Base-by-base conservation (phyloP, 1,140 invertebrate species). In the Caenorhabditis inopinata region DNA sequence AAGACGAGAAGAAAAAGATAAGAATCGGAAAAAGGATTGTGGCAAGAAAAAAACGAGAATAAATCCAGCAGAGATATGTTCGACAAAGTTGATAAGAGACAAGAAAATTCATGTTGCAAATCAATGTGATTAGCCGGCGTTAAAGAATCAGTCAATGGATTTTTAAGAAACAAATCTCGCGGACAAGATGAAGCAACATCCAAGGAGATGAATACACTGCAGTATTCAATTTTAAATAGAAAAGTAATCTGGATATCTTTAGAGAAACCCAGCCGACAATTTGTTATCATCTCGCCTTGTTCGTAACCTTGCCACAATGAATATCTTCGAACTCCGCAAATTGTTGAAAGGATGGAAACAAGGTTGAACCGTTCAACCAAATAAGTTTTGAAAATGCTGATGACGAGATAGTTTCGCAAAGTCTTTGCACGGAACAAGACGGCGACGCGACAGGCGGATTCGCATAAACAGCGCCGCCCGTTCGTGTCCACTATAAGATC, bases 351-450 rank as follows among this genome's bases (percentile, higher is more conserved):
- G n/a, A 68, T 68, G 58, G n/a, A 68, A 68, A 68, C 32, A 38
- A 68, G 58, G 58, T 68, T 68, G 58, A 68, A 68, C 58, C 58
- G 58, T 68, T 68, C 58, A 68, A 68, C 38, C 58, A 68, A 68
- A 68, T 68, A 68, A 68, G 58, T 68, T 42, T 68, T 29, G 58
- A 68, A 68, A 32, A 68, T 42, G 58, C 32, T 68, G 58, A 38
- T 18, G 58, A 38, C 32, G 21, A 23, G 38, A 12, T 21, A 25
- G 9, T 53, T 58, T 29, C 51, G 58, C 16, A 16, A 2, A 68
- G 58, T 68, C 29, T 68, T 68, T 29, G 32, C 21, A 9, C 16
- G 25, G 58, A 68, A 68, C 58, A 68, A 68, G 32, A 68, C 38
- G 16, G 53, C 27, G 27, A 21, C 7, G 11, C 32, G n/a, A 21